A percentile compares a stretch with the other conserved stretches of the same genome.
Conservation (phyloP, 2,113 vertebrate genomes). For the Harpagus bidentatus region DNA sequence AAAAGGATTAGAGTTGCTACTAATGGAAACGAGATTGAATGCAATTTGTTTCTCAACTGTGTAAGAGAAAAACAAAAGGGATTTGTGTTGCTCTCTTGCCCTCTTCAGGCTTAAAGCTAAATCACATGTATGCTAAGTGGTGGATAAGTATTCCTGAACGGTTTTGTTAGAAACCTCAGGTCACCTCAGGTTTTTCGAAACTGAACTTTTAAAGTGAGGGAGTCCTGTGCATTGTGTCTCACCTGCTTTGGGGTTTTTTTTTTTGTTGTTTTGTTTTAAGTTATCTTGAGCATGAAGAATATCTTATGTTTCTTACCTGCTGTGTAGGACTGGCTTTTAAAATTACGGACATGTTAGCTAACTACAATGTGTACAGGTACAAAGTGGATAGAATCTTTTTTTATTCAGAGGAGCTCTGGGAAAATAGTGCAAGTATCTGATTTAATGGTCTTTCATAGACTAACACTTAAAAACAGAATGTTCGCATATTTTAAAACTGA, state of each 20-base stretch:
- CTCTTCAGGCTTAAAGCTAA: neutral
- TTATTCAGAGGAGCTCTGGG: neutral
- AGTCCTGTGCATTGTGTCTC: neutral
- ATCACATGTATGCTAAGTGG: neutral
- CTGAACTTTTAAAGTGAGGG: neutral
- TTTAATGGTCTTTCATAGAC: neutral
- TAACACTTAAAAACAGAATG: neutral
- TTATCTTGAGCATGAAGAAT: neutral
- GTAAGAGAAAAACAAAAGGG: neutral
- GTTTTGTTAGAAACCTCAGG: neutral
- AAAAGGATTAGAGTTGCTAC: neutral
- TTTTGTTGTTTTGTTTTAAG: neutral
- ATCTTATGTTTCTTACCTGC: neutral
- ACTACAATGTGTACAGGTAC: neutral
- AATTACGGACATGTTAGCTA: neutral
- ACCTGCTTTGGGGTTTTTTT: neutral
- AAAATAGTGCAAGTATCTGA: neutral
- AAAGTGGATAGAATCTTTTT: neutral
- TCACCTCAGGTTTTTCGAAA: neutral
- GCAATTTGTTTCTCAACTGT: neutral
- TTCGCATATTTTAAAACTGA: neutral
- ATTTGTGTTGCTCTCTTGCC: neutral
- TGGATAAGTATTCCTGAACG: neutral
- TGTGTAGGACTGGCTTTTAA: neutral
- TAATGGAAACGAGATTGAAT: neutral